Conservation (phyloP, 2,113 vertebrate species). For the Sinosuthora webbiana region DNA sequence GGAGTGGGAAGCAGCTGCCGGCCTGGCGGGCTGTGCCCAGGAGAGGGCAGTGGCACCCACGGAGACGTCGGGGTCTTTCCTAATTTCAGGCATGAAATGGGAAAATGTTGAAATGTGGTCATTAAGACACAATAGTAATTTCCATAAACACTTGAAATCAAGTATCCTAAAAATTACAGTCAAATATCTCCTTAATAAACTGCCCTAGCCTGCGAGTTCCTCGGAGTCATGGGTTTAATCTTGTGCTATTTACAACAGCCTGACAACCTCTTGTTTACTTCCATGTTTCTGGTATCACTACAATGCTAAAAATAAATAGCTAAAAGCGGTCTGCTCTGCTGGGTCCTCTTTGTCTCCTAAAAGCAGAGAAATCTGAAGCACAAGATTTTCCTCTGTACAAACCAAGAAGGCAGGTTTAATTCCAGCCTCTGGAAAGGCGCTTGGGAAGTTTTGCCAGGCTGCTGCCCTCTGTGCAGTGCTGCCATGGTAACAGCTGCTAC, state of each 20-base stretch:
- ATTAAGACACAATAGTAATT: slow-evolving; percentile 43
- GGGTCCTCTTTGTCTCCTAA: slow-evolving; percentile 68
- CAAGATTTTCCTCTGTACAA: slow-evolving; percentile 23
- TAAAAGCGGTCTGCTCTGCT: slow-evolving; percentile 67
- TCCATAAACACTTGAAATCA: slow-evolving; percentile 61
- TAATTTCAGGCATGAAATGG: background rate
- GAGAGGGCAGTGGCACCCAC: slow-evolving; percentile 72
- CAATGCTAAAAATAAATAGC: slow-evolving; percentile 77
- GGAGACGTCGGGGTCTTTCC: background rate
- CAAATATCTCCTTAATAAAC: slow-evolving; percentile 33
- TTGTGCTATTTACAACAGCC: slow-evolving; percentile 71
- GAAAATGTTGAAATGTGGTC: slow-evolving; percentile 41
- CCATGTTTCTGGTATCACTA: slow-evolving; percentile 74
- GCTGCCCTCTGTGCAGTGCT: slow-evolving; percentile 12
- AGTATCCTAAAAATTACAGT: slow-evolving; percentile 54
- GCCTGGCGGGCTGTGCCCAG: slow-evolving; percentile 35
- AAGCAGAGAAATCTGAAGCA: slow-evolving; percentile 31
- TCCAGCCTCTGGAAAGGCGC: slow-evolving; percentile 16
- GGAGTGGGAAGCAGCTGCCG: background rate
- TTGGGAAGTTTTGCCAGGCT: slow-evolving; percentile 21
- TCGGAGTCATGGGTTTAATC: slow-evolving; percentile 65
- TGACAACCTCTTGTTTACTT: slow-evolving; percentile 77
- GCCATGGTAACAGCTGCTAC: slow-evolving; percentile 45
- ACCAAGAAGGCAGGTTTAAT: slow-evolving; percentile 32
- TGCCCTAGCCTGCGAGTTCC: slow-evolving; percentile 2